Percentiles rank a stretch among this genome's conserved stretches.
Evolutionary conservation across 2,113 vertebrate species (phyloP).

Genomic region (Ctenodactylus gundi): DNA sequence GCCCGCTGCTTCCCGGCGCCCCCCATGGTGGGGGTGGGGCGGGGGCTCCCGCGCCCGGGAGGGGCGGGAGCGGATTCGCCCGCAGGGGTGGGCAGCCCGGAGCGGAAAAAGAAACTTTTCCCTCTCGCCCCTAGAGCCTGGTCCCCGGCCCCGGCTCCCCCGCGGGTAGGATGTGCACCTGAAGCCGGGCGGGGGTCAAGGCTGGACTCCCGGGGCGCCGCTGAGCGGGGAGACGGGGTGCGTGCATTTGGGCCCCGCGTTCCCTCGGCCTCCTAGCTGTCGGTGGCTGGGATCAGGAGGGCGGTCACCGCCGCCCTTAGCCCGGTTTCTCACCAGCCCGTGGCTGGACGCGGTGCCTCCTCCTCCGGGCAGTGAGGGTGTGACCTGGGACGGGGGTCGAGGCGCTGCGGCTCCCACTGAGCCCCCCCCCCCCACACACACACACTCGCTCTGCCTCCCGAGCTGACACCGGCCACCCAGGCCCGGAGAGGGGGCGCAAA

Average conservation of each 20-base stretch:
- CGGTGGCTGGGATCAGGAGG: not conserved
- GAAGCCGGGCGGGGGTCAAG: constrained; percentile 21
- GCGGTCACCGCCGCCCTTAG: not conserved
- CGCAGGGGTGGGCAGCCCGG: constrained; percentile 37
- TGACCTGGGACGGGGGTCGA: constrained; percentile 62
- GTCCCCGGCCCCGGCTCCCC: not conserved
- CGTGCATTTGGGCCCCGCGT: not conserved
- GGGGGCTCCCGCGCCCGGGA: not conserved
- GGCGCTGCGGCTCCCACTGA: constrained; percentile 48
- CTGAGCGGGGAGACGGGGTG: not conserved
- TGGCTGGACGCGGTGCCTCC: constrained; percentile 11
- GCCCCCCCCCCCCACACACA: constrained; percentile 3
- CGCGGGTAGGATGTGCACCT: constrained; percentile 50
- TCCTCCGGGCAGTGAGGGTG: constrained; percentile 58
- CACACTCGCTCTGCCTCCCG: not conserved
- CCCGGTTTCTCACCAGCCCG: not conserved
- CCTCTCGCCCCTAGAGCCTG: constrained; percentile 10
- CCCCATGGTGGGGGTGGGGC: constrained; percentile 51
- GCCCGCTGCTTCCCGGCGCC: not conserved
- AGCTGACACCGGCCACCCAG: constrained; percentile 63
- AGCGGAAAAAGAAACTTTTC: constrained; percentile 75
- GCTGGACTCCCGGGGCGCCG: not conserved
- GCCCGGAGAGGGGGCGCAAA: constrained; percentile 43
- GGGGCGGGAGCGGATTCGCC: not conserved
- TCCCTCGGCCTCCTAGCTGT: not conserved